Percentiles rank a stretch among this genome's conserved stretches.
phyloP scores from a whole-genome alignment of 2,888 invertebrate genomes.

The Anthophora plumipes region DNA sequence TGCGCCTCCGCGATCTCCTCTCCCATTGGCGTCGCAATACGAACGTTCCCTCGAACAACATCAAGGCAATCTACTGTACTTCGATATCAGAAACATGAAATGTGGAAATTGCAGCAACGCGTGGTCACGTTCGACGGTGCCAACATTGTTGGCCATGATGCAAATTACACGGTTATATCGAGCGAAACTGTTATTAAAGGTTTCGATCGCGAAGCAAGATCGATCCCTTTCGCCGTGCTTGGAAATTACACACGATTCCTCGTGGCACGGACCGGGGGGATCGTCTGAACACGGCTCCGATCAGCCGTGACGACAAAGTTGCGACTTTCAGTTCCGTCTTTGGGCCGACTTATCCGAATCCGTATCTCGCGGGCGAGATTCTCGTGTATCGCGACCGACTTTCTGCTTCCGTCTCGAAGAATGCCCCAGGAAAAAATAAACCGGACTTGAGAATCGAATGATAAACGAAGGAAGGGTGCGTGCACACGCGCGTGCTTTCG shows the following conservation, averaged over 20 bases:
- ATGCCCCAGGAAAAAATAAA: conserved; percentile 36
- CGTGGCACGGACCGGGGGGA: too few species aligned
- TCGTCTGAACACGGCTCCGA: conserved; percentile 26
- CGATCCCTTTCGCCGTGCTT: conserved; percentile 9
- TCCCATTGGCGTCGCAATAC: conserved; percentile 63
- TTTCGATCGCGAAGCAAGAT: neutral
- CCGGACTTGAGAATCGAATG: conserved; percentile 2
- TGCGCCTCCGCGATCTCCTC: conserved; percentile 58
- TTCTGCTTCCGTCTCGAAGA: conserved; percentile 28
- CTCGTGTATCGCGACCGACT: conserved; percentile 18
- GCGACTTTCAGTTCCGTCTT: conserved; percentile 28
- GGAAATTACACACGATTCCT: conserved; percentile 22
- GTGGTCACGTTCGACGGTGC: neutral
- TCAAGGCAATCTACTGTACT: too few species aligned
- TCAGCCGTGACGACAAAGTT: conserved; percentile 44
- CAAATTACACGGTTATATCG: conserved; percentile 25
- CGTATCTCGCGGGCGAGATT: conserved; percentile 17
- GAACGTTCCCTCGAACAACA: conserved; percentile 12
- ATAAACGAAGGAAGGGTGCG: conserved; percentile 26
- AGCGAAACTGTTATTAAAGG: conserved; percentile 13
- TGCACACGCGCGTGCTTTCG: conserved; percentile 12
- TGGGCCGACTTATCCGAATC: conserved; percentile 7
- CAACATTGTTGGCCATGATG: conserved; percentile 34
- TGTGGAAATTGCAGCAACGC: neutral
- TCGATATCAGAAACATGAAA: neutral